Evolutionary conservation across 2,888 invertebrate genomes (phyloP).

Genomic region (Caenorhabditis drosophilae): DNA sequence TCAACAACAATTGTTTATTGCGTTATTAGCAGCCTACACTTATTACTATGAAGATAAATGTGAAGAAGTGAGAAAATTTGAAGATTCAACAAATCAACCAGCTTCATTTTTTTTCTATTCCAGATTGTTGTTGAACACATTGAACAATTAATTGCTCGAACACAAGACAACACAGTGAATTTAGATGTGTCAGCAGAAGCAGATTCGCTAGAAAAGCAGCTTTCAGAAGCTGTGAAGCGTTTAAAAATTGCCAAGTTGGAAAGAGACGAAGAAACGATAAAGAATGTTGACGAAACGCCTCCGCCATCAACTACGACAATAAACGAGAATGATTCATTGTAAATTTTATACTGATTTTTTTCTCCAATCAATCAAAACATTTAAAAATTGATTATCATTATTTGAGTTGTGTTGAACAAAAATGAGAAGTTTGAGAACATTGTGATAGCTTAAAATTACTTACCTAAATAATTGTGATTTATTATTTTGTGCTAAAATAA

Average conservation of each 20-base stretch:
- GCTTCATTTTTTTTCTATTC: slow-evolving; percentile 17
- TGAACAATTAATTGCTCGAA: slow-evolving; percentile 84
- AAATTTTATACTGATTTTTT: too few species aligned
- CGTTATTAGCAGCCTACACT: slow-evolving; percentile 89
- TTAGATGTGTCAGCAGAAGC: slow-evolving; percentile 93
- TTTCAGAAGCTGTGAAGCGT: slow-evolving; percentile 73
- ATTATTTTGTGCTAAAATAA: too few species aligned
- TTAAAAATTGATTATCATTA: too few species aligned
- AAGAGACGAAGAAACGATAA: slow-evolving; percentile 12
- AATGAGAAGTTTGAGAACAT: too few species aligned
- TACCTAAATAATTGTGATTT: too few species aligned
- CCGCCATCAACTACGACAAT: too few species aligned
- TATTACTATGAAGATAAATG: slow-evolving; percentile 90
- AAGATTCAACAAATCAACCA: neutral
- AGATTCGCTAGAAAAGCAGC: slow-evolving; percentile 93
- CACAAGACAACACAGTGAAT: slow-evolving; percentile 89
- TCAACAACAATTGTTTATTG: slow-evolving; percentile 92
- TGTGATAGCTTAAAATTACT: too few species aligned
- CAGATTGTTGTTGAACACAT: slow-evolving; percentile 77
- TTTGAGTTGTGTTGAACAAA: too few species aligned
- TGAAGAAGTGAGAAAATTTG: slow-evolving; percentile 72
- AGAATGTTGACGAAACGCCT: neutral
- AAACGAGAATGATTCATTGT: neutral
- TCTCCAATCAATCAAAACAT: too few species aligned
- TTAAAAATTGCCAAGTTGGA: slow-evolving; percentile 22